phyloP scores from a whole-genome alignment of 1,140 invertebrate genomes.

The Rhysida immarginata region DNA sequence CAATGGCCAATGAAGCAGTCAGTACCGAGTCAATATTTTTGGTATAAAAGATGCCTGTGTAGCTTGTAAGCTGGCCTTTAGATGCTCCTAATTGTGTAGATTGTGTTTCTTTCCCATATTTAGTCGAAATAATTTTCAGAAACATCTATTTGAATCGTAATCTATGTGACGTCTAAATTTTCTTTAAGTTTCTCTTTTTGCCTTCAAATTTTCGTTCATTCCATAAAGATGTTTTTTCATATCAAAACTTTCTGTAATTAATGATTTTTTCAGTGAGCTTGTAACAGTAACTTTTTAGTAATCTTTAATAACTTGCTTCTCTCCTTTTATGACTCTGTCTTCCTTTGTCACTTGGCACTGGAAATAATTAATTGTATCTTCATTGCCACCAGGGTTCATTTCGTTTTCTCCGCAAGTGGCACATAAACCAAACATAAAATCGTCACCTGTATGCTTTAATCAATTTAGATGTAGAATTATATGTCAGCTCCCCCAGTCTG shows the following conservation, averaged over 20 bases:
- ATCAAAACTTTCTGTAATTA: background rate
- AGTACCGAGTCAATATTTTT: background rate
- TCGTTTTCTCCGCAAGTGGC: background rate
- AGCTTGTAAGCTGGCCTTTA: slow-evolving; percentile 12
- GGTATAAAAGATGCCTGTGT: slow-evolving; percentile 11
- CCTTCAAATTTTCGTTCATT: background rate
- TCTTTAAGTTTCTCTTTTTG: background rate
- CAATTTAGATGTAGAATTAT: background rate
- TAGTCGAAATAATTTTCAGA: slow-evolving; percentile 13
- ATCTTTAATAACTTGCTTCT: background rate
- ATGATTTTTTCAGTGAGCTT: background rate
- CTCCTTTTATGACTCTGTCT: background rate
- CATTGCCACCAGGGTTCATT: background rate
- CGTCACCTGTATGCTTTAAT: background rate
- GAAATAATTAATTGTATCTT: background rate
- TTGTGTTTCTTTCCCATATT: slow-evolving; percentile 13
- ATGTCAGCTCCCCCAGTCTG: background rate
- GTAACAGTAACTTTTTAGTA: background rate
- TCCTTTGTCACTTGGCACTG: background rate
- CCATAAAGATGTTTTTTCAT: background rate
- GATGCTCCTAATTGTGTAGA: slow-evolving; percentile 15
- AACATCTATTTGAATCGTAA: slow-evolving; percentile 11
- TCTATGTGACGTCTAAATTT: background rate
- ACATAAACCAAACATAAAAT: background rate
- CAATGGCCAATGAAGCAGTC: slow-evolving; percentile 9